Evolutionary conservation across 64 coral and sea anemone genomes (phyloP).

Genomic region (Orbicella faveolata): DNA sequence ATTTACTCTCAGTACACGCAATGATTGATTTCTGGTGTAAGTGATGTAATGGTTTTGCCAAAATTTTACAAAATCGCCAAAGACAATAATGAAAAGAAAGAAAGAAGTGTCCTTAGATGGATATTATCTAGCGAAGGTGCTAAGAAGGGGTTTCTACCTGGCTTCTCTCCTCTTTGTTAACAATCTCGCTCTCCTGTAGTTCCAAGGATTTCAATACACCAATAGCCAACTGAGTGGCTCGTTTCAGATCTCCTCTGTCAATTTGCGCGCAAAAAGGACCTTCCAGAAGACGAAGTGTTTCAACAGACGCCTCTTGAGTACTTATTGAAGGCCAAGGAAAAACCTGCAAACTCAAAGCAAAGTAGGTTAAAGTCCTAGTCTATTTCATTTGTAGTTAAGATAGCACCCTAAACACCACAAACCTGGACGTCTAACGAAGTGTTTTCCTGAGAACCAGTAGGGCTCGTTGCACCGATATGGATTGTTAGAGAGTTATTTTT

Average conservation of each 20-base stretch:
- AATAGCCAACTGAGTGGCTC: constrained; percentile 25
- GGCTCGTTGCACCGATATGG: constrained; percentile 8
- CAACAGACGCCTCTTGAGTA: neutral
- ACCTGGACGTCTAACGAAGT: neutral
- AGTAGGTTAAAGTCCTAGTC: too few relatives aligned
- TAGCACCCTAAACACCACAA: neutral
- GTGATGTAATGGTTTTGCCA: too few relatives aligned
- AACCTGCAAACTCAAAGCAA: neutral
- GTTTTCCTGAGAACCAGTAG: neutral
- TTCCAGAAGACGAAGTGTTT: neutral
- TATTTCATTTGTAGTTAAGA: too few relatives aligned
- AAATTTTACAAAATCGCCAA: too few relatives aligned
- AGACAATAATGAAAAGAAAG: too few relatives aligned
- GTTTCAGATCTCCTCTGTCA: neutral
- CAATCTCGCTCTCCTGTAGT: neutral
- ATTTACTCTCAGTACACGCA: too few relatives aligned
- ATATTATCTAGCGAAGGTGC: too few relatives aligned
- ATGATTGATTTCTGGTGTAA: too few relatives aligned
- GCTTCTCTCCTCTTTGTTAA: neutral
- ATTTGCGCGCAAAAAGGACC: neutral
- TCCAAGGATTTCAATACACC: constrained; percentile 6
- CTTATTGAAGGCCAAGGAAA: neutral
- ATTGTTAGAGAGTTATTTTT: constrained; percentile 19
- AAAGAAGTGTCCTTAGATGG: too few relatives aligned
- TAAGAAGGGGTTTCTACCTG: neutral